A percentile compares a stretch with the other conserved stretches of the same genome.
phyloP scores from a whole-genome alignment of 2,888 invertebrate species.

The Parnassius mnemosyne region DNA sequence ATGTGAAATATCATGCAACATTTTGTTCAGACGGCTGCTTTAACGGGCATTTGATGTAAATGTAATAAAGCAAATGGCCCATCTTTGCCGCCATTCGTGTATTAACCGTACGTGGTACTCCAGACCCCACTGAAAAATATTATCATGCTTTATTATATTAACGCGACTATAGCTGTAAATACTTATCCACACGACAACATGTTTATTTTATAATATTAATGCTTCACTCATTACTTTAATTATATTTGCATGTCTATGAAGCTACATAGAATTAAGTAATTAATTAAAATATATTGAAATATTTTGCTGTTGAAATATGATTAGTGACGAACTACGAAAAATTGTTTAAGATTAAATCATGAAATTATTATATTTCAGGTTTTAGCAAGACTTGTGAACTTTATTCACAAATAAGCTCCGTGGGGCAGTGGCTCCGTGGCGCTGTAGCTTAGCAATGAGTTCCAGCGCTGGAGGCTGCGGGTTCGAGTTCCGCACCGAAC shows the following conservation, averaged over 20 bases:
- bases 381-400: no score
- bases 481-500: no score
- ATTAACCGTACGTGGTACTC: conserved; percentile 3
- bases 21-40: conserved; percentile 61
- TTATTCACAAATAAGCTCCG: no score
- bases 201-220: conserved; percentile 23
- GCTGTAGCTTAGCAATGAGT: no score
- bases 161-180: conserved; percentile 15
- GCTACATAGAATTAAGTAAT: conserved; percentile 18
- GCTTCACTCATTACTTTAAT: conserved; percentile 22
- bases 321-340: no score
- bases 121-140: conserved; percentile 24
- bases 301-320: background rate
- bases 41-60: conserved; percentile 68
- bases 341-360: no score
- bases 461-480: no score
- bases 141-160: conserved; percentile 29
- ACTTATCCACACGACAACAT: conserved; percentile 12
- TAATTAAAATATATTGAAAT: conserved; percentile 23
- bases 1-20: conserved; percentile 44
- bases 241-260: conserved; percentile 21
- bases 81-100: conserved; percentile 30
- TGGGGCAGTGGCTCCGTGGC: no score
- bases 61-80: conserved; percentile 68
- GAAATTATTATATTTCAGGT: no score